Evolutionary conservation across 2,797 vertebrate species (phyloP).

Genomic region (Lepidocolaptes lacrymiger): DNA sequence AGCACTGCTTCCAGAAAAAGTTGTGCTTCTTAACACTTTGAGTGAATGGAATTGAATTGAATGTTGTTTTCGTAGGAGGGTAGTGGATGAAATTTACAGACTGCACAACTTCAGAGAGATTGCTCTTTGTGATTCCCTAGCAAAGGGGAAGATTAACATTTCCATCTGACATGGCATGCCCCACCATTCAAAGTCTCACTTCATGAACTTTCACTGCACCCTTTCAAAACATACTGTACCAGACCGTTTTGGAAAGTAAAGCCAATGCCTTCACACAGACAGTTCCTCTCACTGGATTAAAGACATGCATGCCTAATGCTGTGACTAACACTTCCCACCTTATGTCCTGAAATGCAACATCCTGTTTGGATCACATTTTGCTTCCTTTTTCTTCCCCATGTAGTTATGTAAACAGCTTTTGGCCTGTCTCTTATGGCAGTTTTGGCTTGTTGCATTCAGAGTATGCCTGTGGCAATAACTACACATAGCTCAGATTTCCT

Average conservation of each 20-base stretch:
- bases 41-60: not conserved
- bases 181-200: not conserved
- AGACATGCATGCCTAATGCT: not conserved
- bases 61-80: not conserved
- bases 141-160: not conserved
- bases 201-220: not conserved
- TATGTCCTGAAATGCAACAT: slow-evolving; percentile 47
- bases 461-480: not conserved
- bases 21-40: not conserved
- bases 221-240: slow-evolving; percentile 3
- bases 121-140: not conserved
- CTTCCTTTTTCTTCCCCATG: not conserved
- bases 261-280: not conserved
- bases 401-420: slow-evolving; percentile 29
- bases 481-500: not conserved
- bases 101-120: not conserved
- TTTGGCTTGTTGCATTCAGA: not conserved
- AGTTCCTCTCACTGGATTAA: not conserved
- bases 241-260: slow-evolving; percentile 4
- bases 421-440: not conserved
- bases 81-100: not conserved
- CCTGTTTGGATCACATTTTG: slow-evolving; percentile 19
- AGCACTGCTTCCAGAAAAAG: not conserved
- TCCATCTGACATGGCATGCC: not conserved
- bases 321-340: slow-evolving; percentile 62